Conservation (phyloP, 2,888 invertebrate genomes). For the Serripes groenlandicus region DNA sequence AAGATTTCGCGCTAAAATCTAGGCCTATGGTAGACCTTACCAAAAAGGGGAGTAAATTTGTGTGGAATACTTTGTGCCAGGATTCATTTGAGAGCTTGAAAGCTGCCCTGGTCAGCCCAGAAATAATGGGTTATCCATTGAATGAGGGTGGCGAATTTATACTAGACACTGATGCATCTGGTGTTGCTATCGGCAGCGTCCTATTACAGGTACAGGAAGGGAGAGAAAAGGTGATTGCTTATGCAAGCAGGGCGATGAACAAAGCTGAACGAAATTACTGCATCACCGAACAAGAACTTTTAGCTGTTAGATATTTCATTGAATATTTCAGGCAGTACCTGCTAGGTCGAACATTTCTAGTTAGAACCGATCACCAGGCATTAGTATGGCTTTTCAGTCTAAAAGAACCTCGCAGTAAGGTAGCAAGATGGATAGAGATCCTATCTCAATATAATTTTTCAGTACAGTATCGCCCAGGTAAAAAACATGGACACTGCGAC, state of each 20-base stretch:
- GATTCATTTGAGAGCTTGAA: slow-evolving; percentile 39
- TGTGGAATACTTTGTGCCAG: slow-evolving; percentile 8
- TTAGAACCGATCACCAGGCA: slow-evolving; percentile 29
- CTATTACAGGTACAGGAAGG: slow-evolving; percentile 57
- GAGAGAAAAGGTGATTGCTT: slow-evolving; percentile 48
- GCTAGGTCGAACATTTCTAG: slow-evolving; percentile 21
- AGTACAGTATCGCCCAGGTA: slow-evolving; percentile 31
- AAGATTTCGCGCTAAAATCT: slow-evolving; percentile 16
- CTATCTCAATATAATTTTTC: slow-evolving; percentile 27
- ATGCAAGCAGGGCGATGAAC: slow-evolving; percentile 53
- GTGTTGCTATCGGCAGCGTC: slow-evolving; percentile 51
- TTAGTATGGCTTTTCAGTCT: slow-evolving; percentile 21
- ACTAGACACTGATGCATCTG: slow-evolving; percentile 64
- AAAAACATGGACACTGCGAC: slow-evolving; percentile 26
- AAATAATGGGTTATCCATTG: slow-evolving; percentile 54
- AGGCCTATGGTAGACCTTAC: slow-evolving; percentile 29
- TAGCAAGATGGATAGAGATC: slow-evolving; percentile 37
- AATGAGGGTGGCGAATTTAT: slow-evolving; percentile 39
- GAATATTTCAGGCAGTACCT: slow-evolving; percentile 39
- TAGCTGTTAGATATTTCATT: slow-evolving; percentile 28
- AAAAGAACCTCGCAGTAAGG: slow-evolving; percentile 33
- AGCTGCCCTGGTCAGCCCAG: slow-evolving; percentile 31
- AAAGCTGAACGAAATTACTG: slow-evolving; percentile 41
- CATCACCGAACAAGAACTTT: slow-evolving; percentile 26
- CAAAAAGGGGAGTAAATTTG: slow-evolving; percentile 16